phyloP scores from a whole-genome alignment of 1,140 invertebrate species.

The Drosophila truncata region DNA sequence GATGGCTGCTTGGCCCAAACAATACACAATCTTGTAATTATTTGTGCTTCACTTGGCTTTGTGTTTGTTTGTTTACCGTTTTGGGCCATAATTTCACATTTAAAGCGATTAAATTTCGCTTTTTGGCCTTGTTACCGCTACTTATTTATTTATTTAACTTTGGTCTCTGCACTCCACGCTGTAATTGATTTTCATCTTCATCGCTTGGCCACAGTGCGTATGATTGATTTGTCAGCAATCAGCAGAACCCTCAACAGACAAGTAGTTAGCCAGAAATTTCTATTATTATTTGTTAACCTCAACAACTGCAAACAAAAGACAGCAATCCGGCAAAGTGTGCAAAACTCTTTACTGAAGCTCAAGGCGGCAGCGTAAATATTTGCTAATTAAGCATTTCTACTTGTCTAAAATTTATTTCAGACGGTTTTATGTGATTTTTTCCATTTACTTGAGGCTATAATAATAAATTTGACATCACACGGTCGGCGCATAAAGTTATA shows the following conservation, averaged over 20 bases:
- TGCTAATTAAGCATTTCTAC: slow-evolving; percentile 80
- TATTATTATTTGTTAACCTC: slow-evolving; percentile 50
- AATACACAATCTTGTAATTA: slow-evolving; percentile 42
- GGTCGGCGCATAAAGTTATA: slow-evolving; percentile 59
- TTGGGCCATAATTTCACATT: slow-evolving; percentile 74
- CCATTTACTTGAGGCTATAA: slow-evolving; percentile 51
- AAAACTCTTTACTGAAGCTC: slow-evolving; percentile 41
- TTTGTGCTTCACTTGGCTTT: slow-evolving; percentile 42
- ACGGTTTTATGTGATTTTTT: slow-evolving; percentile 36
- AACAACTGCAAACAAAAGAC: slow-evolving; percentile 37
- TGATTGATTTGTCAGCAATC: slow-evolving; percentile 46
- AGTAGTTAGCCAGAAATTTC: slow-evolving; percentile 48
- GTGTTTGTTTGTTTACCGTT: slow-evolving; percentile 40
- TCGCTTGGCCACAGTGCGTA: slow-evolving; percentile 37
- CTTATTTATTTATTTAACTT: slow-evolving; percentile 49
- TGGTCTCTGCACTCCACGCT: slow-evolving; percentile 17
- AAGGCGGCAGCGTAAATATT: slow-evolving; percentile 64
- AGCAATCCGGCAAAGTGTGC: slow-evolving; percentile 39
- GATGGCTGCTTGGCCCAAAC: slow-evolving; percentile 18
- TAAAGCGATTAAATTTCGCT: slow-evolving; percentile 81
- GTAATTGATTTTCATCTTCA: slow-evolving; percentile 45
- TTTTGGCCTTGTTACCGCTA: slow-evolving; percentile 58
- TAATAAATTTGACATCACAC: slow-evolving; percentile 80
- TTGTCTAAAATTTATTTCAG: slow-evolving; percentile 25
- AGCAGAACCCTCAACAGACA: slow-evolving; percentile 18